Evolutionary conservation across 2,888 invertebrate species (phyloP).

Genomic region (Acanthopleura granulata): DNA sequence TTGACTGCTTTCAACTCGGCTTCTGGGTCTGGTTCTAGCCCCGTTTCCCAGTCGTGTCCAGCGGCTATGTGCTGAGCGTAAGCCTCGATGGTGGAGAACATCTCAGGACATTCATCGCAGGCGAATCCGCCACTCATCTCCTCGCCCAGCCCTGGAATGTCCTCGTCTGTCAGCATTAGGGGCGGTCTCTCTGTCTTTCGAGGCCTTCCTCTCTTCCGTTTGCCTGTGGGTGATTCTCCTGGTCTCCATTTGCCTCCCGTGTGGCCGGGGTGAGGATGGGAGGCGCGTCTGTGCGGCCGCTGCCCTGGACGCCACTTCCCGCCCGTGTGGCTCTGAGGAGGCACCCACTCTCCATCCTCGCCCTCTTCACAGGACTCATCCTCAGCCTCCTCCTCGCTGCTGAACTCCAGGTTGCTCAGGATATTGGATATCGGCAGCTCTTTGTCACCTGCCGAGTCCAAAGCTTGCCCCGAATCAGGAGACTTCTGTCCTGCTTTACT

Average conservation of each 20-base stretch:
- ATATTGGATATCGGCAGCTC: constrained; percentile 62
- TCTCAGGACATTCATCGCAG: constrained; percentile 8
- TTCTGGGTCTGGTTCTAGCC: neutral
- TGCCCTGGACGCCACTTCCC: constrained; percentile 81
- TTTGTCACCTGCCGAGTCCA: neutral
- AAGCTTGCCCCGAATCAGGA: neutral
- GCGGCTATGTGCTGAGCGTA: constrained; percentile 15
- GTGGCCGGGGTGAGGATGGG: constrained; percentile 20
- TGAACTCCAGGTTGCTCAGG: constrained; percentile 61
- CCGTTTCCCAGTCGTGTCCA: neutral
- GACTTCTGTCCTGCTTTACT: constrained; percentile 45
- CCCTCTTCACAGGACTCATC: constrained; percentile 46
- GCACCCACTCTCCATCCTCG: constrained; percentile 31
- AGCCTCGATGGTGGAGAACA: neutral
- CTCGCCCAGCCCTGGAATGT: constrained; percentile 72
- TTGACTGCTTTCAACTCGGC: neutral
- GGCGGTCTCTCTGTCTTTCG: neutral
- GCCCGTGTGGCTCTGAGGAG: constrained; percentile 61
- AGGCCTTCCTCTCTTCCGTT: neutral
- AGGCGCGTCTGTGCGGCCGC: constrained; percentile 33
- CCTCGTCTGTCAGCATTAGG: constrained; percentile 24
- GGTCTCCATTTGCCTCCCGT: constrained; percentile 83
- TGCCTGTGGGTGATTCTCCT: constrained; percentile 71
- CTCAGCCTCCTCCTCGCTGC: constrained; percentile 60
- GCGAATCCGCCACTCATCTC: neutral